Evolutionary conservation across 2,113 vertebrate species (phyloP).

Genomic region (Pangasianodon gigas): DNA sequence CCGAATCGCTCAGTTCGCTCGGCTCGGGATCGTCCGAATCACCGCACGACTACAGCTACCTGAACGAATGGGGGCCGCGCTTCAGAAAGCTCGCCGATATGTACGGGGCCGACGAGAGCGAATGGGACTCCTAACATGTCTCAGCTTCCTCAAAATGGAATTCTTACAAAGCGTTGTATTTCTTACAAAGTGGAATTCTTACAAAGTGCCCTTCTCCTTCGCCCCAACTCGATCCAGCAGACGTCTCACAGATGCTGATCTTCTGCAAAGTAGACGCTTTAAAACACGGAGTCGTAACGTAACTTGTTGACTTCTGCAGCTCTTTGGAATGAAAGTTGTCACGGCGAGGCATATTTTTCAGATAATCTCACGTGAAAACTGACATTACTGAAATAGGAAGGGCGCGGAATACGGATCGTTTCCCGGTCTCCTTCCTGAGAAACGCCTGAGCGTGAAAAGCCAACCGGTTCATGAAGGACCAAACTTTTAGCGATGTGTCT

Average conservation of each 20-base stretch:
- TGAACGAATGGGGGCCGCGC: constrained; percentile 94
- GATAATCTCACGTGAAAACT: constrained; percentile 4
- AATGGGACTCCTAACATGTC: constrained; percentile 83
- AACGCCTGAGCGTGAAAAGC: not conserved
- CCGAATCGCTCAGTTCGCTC: constrained; percentile 91
- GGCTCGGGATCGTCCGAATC: constrained; percentile 83
- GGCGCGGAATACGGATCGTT: not conserved
- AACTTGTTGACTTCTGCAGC: constrained; percentile 41
- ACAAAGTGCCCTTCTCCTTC: constrained; percentile 68
- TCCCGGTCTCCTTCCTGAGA: not conserved
- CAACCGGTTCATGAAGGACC: not conserved
- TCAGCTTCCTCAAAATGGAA: constrained; percentile 24
- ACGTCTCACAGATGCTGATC: not conserved
- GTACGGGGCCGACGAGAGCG: constrained; percentile 86
- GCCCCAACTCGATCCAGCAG: constrained; percentile 26
- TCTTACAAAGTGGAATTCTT: constrained; percentile 53
- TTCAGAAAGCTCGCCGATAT: constrained; percentile 94
- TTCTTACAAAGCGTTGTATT: constrained; percentile 56
- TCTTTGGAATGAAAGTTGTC: constrained; percentile 53
- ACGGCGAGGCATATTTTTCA: constrained; percentile 31
- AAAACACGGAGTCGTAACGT: not conserved
- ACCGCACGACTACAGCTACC: constrained; percentile 93
- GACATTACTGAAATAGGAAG: not conserved
- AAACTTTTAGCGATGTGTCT: not conserved
- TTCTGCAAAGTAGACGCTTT: constrained; percentile 27